These are phyloP conservation scores for Campylomormyrus numenius DNA, from an alignment of 2,113 vertebrate species.

Conservation along the genomic window DNA sequence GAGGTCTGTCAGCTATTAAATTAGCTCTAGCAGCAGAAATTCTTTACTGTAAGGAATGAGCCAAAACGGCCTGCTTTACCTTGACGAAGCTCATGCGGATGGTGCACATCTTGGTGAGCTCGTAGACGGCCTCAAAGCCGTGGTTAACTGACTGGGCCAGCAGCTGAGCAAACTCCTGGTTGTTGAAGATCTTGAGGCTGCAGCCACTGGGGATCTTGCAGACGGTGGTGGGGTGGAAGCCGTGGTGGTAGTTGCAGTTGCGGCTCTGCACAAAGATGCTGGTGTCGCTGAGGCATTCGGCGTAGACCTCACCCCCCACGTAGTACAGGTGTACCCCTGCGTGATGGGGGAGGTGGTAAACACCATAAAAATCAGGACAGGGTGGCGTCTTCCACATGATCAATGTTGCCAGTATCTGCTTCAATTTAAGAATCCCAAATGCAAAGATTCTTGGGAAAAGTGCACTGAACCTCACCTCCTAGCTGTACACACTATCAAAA, in stretches of 20 bases:
- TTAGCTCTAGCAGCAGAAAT: not conserved
- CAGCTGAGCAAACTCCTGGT: conserved; percentile 94
- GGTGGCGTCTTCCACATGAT: not conserved
- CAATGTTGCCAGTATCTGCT: not conserved
- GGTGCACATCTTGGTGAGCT: conserved; percentile 98
- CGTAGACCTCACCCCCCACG: conserved; percentile 92
- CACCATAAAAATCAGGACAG: not conserved
- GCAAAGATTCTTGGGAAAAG: not conserved
- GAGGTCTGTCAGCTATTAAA: not conserved
- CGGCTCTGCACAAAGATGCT: conserved; percentile 97
- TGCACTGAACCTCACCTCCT: not conserved
- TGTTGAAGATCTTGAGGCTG: conserved; percentile 96
- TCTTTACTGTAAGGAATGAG: not conserved
- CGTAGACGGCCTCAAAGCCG: conserved; percentile 92
- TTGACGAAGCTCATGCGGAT: conserved; percentile 98
- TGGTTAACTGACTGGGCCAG: conserved; percentile 94
- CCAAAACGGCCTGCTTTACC: conserved; percentile 50
- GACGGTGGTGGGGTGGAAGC: conserved; percentile 92
- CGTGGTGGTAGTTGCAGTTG: conserved; percentile 95
- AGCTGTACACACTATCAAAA: not conserved
- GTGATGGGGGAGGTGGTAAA: conserved; percentile 13
- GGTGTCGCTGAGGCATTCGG: conserved; percentile 93
- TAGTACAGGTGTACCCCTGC: conserved; percentile 94
- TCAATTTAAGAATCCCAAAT: not conserved
- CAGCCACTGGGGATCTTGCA: conserved; percentile 97